A percentile compares a stretch with the other conserved stretches of the same genome.
phyloP scores from a whole-genome alignment of 1,140 invertebrate genomes.

The Physella acuta region DNA sequence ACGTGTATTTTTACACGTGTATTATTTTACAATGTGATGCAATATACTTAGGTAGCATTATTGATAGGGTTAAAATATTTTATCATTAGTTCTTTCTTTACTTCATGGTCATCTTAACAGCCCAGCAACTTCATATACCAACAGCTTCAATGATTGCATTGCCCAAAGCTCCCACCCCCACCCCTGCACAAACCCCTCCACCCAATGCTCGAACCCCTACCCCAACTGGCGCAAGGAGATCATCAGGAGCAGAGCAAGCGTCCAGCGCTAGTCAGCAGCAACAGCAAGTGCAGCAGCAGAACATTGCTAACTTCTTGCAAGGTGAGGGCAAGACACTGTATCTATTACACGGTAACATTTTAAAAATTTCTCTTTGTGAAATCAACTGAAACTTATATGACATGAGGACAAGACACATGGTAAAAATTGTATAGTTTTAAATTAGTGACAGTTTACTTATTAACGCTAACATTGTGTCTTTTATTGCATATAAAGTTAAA shows the following conservation, averaged over 20 bases:
- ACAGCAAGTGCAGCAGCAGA: slow-evolving; percentile 28
- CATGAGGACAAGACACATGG: too few relatives aligned
- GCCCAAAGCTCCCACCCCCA: slow-evolving; percentile 38
- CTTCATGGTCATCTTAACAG: slow-evolving; percentile 29
- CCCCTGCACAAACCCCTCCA: slow-evolving; percentile 34
- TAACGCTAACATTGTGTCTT: too few relatives aligned
- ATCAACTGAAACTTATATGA: too few relatives aligned
- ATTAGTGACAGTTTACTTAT: too few relatives aligned
- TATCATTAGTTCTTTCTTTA: too few relatives aligned
- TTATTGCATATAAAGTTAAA: too few relatives aligned
- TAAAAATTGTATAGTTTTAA: too few relatives aligned
- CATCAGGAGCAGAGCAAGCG: slow-evolving; percentile 32
- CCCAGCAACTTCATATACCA: slow-evolving; percentile 24
- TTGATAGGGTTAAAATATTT: too few relatives aligned
- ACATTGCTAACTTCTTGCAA: slow-evolving; percentile 33
- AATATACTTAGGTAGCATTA: too few relatives aligned
- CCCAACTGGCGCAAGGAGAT: slow-evolving; percentile 23
- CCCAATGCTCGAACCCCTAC: slow-evolving; percentile 37
- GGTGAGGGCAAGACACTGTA: slow-evolving; percentile 16
- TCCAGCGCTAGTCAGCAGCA: slow-evolving; percentile 27
- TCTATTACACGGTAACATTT: background rate
- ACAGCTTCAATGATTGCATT: slow-evolving; percentile 21
- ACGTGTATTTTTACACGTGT: too few relatives aligned
- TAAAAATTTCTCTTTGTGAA: background rate
- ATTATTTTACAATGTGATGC: too few relatives aligned